Evolutionary conservation across 2,888 invertebrate genomes (phyloP).

Genomic region (Eupithecia vulgata): DNA sequence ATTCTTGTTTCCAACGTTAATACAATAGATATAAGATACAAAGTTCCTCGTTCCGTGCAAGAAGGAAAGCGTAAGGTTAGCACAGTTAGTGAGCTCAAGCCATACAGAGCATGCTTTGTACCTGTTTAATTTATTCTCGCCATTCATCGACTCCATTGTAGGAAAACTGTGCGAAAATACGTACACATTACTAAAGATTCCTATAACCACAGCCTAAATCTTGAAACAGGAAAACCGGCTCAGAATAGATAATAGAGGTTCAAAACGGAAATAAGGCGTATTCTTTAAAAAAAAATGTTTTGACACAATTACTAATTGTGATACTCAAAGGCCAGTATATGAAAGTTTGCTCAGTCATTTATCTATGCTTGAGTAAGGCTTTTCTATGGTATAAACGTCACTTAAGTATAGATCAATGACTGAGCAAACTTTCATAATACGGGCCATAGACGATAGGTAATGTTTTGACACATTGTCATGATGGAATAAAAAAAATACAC

Average conservation of each 20-base stretch:
- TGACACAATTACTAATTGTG: neutral
- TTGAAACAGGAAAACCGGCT: neutral
- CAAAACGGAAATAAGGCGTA: neutral
- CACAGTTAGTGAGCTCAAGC: slow-evolving; percentile 59
- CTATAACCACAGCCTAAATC: slow-evolving; percentile 13
- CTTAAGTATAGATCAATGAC: no score
- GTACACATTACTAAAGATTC: slow-evolving; percentile 56
- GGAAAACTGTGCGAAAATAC: slow-evolving; percentile 83
- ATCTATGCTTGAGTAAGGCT: no score
- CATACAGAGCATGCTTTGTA: slow-evolving; percentile 78
- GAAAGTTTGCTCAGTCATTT: no score
- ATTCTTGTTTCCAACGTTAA: slow-evolving; percentile 28
- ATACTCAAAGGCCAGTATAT: no score
- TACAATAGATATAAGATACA: slow-evolving; percentile 30
- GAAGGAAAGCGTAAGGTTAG: slow-evolving; percentile 56
- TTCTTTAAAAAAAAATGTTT: neutral
- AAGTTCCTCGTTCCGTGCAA: slow-evolving; percentile 39
- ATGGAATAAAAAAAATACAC: neutral
- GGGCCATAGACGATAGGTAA: no score
- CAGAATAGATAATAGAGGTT: neutral
- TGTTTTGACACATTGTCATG: neutral
- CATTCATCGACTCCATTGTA: slow-evolving; percentile 79
- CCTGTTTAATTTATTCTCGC: slow-evolving; percentile 84
- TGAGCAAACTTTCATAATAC: no score
- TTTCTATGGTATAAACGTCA: no score